Evolutionary conservation across 2,113 vertebrate genomes (phyloP).

Genomic region (Lepidothrix coronata): DNA sequence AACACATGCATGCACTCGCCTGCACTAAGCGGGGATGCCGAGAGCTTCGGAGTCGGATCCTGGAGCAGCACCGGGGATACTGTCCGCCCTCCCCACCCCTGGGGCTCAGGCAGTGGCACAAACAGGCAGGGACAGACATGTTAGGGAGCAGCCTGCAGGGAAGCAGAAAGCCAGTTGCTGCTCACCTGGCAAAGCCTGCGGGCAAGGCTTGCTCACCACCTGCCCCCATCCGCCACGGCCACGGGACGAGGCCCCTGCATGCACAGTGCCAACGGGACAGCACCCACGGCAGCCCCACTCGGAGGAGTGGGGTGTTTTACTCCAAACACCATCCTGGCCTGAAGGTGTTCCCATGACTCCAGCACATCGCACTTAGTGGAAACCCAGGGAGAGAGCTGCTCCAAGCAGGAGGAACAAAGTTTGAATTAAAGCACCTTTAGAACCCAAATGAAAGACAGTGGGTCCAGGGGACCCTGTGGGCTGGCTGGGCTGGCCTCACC

Average conservation of each 20-base stretch:
- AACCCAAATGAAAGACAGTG: neutral
- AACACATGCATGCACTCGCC: neutral
- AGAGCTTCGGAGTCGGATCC: neutral
- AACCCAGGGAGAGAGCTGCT: neutral
- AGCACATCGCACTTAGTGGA: neutral
- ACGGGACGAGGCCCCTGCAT: rapidly evolving
- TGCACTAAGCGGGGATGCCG: rapidly evolving
- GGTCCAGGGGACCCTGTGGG: neutral
- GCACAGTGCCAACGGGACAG: rapidly evolving
- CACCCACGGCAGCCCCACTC: neutral
- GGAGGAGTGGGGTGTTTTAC: neutral
- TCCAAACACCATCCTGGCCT: neutral
- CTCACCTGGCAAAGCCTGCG: neutral
- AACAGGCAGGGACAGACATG: neutral
- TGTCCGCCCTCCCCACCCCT: neutral
- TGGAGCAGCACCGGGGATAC: neutral
- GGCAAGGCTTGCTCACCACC: neutral
- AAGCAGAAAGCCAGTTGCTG: neutral
- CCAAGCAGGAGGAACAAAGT: neutral
- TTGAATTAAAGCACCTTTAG: neutral
- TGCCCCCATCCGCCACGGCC: neutral
- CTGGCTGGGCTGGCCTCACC: too few relatives aligned
- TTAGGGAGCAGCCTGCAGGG: rapidly evolving
- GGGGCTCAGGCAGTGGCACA: neutral
- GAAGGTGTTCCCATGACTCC: neutral